A percentile compares a stretch with the other conserved stretches of the same genome.
Conservation (phyloP, 2,888 invertebrate genomes). For the Drosophila aldrichi region DNA sequence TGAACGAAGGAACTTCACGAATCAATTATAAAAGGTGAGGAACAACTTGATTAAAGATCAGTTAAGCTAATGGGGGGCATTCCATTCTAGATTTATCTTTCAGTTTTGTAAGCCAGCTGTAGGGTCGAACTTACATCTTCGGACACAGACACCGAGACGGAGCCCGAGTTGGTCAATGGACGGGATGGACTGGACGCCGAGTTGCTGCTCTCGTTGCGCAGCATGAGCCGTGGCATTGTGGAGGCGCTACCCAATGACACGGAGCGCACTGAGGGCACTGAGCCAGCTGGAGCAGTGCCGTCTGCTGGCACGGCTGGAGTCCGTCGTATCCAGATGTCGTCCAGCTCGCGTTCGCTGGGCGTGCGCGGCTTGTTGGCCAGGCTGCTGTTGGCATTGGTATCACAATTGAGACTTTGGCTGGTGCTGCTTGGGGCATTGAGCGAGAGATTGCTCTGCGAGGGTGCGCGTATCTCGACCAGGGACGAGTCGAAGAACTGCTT, state of each 20-base stretch:
- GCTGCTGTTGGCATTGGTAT: slow-evolving; percentile 61
- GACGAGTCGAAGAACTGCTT: slow-evolving; percentile 93
- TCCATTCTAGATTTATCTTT: neutral
- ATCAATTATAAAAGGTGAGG: neutral
- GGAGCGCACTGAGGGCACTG: slow-evolving; percentile 24
- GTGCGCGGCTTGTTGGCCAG: slow-evolving; percentile 63
- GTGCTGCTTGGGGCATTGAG: slow-evolving; percentile 61
- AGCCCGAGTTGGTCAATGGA: slow-evolving; percentile 62
- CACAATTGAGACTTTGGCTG: slow-evolving; percentile 78
- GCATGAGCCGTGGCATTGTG: slow-evolving; percentile 64
- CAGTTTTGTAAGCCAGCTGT: neutral
- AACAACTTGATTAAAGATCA: no score
- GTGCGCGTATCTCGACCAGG: slow-evolving; percentile 90
- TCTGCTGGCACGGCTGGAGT: slow-evolving; percentile 21
- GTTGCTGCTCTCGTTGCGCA: slow-evolving; percentile 69
- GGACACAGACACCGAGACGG: slow-evolving; percentile 65
- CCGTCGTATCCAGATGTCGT: slow-evolving; percentile 83
- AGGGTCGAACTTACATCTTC: slow-evolving; percentile 81
- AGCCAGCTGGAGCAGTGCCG: slow-evolving; percentile 1
- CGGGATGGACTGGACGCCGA: slow-evolving; percentile 74
- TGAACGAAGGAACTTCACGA: no score
- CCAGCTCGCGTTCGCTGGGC: slow-evolving; percentile 71
- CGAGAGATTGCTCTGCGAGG: slow-evolving; percentile 85
- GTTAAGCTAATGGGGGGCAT: neutral
- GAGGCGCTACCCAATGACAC: slow-evolving; percentile 53